These are phyloP conservation scores for Watsonalla cultraria DNA, from an alignment of 2,888 invertebrate species.

Conservation along the genomic window DNA sequence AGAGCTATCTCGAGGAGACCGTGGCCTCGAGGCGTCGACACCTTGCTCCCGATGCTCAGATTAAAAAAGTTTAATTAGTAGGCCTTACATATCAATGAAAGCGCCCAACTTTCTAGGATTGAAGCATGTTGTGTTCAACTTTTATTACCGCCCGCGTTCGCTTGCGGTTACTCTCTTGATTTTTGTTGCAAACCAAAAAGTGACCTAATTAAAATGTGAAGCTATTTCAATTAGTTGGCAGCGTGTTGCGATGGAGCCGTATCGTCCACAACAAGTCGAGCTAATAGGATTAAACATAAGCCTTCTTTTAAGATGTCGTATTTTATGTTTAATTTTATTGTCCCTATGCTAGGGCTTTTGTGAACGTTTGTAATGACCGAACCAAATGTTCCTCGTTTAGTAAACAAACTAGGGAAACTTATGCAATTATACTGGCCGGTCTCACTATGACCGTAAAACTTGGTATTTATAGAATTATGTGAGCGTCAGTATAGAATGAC, in stretches of 20 bases:
- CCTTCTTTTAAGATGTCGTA: slow-evolving; percentile 35
- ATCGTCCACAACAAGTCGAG: slow-evolving; percentile 40
- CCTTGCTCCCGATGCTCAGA: slow-evolving; percentile 49
- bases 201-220: slow-evolving; percentile 25
- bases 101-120: slow-evolving; percentile 10
- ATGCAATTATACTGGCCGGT: neutral
- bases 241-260: slow-evolving; percentile 12
- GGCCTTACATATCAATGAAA: slow-evolving; percentile 37
- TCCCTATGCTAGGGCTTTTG: slow-evolving; percentile 10
- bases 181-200: slow-evolving; percentile 12
- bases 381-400: slow-evolving; percentile 12
- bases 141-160: neutral
- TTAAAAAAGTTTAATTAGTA: slow-evolving; percentile 71
- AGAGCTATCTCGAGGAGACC: slow-evolving; percentile 62
- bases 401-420: slow-evolving; percentile 4
- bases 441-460: neutral
- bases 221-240: neutral
- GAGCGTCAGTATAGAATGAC: neutral
- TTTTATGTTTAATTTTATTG: slow-evolving; percentile 56
- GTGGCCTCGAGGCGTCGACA: slow-evolving; percentile 58
- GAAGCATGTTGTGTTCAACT: slow-evolving; percentile 7
- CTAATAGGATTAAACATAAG: slow-evolving; percentile 20
- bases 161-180: neutral
- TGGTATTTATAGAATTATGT: slow-evolving; percentile 9
- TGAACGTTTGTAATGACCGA: slow-evolving; percentile 14